Evolutionary conservation across 2,888 invertebrate species (phyloP).

Genomic region (Eupithecia centaureata): DNA sequence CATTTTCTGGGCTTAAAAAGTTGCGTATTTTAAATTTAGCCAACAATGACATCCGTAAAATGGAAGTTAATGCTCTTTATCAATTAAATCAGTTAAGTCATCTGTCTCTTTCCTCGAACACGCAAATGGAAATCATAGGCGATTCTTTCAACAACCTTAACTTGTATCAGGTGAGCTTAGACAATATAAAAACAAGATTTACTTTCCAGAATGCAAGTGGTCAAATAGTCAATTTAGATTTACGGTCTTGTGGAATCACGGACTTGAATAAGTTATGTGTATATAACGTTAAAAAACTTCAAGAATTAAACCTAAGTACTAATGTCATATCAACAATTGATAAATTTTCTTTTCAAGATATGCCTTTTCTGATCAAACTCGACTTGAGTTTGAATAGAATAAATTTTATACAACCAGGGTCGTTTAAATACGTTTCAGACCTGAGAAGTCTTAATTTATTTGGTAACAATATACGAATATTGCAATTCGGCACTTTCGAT

Average conservation of each 20-base stretch:
- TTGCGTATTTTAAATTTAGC: slow-evolving; percentile 38
- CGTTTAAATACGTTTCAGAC: slow-evolving; percentile 37
- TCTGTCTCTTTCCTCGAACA: slow-evolving; percentile 41
- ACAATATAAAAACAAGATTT: slow-evolving; percentile 32
- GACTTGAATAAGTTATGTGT: slow-evolving; percentile 34
- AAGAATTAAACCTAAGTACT: slow-evolving; percentile 38
- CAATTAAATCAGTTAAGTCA: slow-evolving; percentile 25
- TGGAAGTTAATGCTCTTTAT: slow-evolving; percentile 32
- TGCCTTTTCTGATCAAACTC: slow-evolving; percentile 34
- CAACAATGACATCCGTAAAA: slow-evolving; percentile 37
- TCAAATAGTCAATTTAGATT: slow-evolving; percentile 32
- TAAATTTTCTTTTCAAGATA: slow-evolving; percentile 41
- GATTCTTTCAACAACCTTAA: slow-evolving; percentile 38
- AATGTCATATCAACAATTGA: slow-evolving; percentile 41
- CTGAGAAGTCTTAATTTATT: slow-evolving; percentile 35
- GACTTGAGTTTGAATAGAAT: slow-evolving; percentile 46
- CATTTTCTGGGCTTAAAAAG: slow-evolving; percentile 34
- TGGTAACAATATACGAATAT: slow-evolving; percentile 36
- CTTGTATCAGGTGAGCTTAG: slow-evolving; percentile 35
- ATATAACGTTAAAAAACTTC: slow-evolving; percentile 31
- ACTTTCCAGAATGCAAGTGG: slow-evolving; percentile 35
- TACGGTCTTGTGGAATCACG: slow-evolving; percentile 39
- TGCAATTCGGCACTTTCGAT: slow-evolving; percentile 45
- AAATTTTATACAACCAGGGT: slow-evolving; percentile 44
- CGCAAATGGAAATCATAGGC: slow-evolving; percentile 30